phyloP scores from a whole-genome alignment of 2,797 vertebrate genomes.

The Crocodylus rhombifer region DNA sequence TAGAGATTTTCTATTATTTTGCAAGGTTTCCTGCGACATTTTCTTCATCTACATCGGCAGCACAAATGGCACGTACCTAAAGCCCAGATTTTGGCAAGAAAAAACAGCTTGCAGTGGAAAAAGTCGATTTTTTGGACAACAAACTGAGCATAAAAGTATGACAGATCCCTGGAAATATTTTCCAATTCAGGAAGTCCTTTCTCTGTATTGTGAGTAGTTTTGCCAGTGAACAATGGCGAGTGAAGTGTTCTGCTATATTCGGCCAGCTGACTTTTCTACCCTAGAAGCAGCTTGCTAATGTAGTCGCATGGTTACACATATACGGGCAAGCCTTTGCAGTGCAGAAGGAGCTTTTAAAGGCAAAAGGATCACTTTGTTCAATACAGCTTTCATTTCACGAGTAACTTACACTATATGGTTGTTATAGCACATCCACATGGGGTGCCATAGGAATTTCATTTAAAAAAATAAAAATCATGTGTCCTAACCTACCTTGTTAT shows the following conservation, averaged over 20 bases:
- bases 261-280: not conserved
- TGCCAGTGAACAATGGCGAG: not conserved
- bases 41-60: not conserved
- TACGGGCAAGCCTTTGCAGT: not conserved
- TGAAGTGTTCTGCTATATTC: not conserved
- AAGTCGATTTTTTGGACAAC: not conserved
- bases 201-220: not conserved
- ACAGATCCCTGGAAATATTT: not conserved
- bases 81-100: not conserved
- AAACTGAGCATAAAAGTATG: not conserved
- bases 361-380: no score
- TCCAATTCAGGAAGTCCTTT: not conserved
- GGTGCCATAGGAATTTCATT: no score
- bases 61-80: not conserved
- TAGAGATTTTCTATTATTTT: not conserved
- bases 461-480: not conserved
- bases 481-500: not conserved
- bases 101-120: not conserved
- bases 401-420: no score
- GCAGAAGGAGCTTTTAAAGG: no score
- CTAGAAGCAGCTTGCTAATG: not conserved
- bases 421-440: no score
- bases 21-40: not conserved
- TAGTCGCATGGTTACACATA: not conserved
- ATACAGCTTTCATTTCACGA: no score